A percentile compares a stretch with the other conserved stretches of the same genome.
phyloP scores from a whole-genome alignment of 2,797 vertebrate species.

The Channallabes apus region DNA sequence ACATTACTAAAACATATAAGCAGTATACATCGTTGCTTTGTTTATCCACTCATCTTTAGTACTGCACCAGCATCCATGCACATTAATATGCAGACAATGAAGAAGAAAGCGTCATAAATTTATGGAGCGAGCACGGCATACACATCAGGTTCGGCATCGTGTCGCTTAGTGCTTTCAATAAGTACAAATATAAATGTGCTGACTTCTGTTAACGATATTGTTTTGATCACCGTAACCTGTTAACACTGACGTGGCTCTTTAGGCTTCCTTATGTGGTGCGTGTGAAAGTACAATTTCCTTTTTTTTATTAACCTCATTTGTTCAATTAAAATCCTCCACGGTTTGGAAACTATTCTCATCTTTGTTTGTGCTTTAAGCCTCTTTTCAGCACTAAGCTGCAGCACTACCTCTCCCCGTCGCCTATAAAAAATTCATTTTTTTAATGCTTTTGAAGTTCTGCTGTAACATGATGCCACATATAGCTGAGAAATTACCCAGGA shows the following conservation, averaged over 20 bases:
- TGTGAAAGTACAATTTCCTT: neutral
- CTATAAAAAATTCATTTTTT: constrained; percentile 7
- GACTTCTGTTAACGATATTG: neutral
- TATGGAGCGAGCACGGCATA: neutral
- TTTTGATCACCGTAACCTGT: too few species aligned
- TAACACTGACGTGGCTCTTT: neutral
- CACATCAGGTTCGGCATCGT: neutral
- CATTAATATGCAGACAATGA: neutral
- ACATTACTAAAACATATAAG: neutral
- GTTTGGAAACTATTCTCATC: neutral
- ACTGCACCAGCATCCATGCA: constrained; percentile 6
- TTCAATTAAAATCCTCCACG: constrained; percentile 11
- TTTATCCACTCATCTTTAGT: neutral
- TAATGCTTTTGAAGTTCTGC: neutral
- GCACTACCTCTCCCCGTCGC: neutral
- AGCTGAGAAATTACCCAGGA: neutral
- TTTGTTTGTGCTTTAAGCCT: constrained; percentile 1
- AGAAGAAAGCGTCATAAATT: neutral
- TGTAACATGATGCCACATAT: neutral
- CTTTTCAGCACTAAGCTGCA: constrained; percentile 16
- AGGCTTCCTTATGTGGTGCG: neutral
- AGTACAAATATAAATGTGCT: neutral
- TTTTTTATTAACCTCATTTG: constrained; percentile 14
- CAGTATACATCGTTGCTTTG: neutral
- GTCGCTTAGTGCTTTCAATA: neutral